Evolutionary conservation across 2,888 invertebrate species (phyloP).

Genomic region (Dryobotodes eremita): DNA sequence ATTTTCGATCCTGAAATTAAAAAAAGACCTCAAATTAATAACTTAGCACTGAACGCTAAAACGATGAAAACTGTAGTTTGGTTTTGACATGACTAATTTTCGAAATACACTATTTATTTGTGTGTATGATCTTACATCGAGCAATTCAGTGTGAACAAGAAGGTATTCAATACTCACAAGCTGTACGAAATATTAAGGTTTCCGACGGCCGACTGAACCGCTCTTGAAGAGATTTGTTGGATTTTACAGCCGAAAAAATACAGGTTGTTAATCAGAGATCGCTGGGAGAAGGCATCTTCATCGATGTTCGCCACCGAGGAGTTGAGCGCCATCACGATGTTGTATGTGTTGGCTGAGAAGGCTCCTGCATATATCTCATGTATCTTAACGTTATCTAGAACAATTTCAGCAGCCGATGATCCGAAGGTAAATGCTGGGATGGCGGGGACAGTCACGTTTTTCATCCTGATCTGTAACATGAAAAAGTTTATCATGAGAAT

Average conservation of each 20-base stretch:
- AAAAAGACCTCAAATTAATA: constrained; percentile 20
- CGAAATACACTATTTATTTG: not conserved
- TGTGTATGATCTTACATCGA: not conserved
- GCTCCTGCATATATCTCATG: constrained; percentile 91
- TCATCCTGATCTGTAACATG: constrained; percentile 91
- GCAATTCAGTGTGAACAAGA: not conserved
- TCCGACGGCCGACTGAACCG: constrained; percentile 92
- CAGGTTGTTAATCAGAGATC: constrained; percentile 91
- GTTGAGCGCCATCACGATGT: constrained; percentile 91
- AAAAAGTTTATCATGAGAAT: constrained; percentile 19
- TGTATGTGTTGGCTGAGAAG: constrained; percentile 92
- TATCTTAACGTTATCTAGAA: constrained; percentile 88
- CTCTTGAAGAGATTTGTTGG: constrained; percentile 89
- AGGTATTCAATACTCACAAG: constrained; percentile 83
- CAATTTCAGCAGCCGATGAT: constrained; percentile 91
- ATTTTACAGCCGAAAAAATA: constrained; percentile 91
- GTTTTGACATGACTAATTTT: not conserved
- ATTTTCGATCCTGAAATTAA: constrained; percentile 91
- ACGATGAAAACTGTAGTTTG: not conserved
- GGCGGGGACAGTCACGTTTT: constrained; percentile 90
- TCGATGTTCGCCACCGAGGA: constrained; percentile 91
- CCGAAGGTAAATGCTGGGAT: constrained; percentile 92
- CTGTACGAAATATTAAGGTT: constrained; percentile 92
- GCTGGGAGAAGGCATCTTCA: constrained; percentile 92
- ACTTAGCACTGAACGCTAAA: no score